Conservation (phyloP, 23 tunicate genomes). For the Ascidia mentula region DNA sequence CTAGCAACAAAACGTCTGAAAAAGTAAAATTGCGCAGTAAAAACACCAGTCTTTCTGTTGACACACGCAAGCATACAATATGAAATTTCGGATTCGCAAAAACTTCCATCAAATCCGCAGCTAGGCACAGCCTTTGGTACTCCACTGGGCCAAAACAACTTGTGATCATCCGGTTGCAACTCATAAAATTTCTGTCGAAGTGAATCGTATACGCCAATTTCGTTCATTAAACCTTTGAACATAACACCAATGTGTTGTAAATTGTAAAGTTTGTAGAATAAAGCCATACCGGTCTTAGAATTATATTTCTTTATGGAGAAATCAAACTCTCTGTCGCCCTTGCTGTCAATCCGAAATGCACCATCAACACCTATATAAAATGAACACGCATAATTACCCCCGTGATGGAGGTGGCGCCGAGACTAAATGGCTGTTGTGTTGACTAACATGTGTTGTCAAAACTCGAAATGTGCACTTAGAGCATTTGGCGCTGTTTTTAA, state of each 20-base stretch:
- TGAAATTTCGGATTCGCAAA: neutral
- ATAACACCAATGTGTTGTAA: neutral
- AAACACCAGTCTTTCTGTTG: neutral
- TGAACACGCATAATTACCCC: no score
- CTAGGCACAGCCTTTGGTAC: neutral
- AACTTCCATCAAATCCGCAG: neutral
- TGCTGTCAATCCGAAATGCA: neutral
- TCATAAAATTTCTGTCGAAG: neutral
- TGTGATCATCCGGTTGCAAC: neutral
- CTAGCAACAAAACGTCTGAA: neutral
- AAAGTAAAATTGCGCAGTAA: neutral
- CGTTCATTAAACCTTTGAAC: neutral
- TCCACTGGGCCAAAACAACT: neutral
- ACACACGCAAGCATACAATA: neutral
- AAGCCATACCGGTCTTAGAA: neutral
- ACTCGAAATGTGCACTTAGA: no score
- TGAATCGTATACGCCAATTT: neutral
- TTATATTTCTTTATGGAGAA: neutral
- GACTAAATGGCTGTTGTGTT: no score
- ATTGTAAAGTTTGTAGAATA: neutral
- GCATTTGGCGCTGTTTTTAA: no score
- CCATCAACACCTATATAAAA: neutral
- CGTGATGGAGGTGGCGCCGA: no score
- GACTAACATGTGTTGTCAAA: no score
- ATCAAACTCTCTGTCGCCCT: conserved; percentile 5